Percentiles rank a stretch among this genome's conserved stretches.
These are phyloP conservation scores for Phorcus lineatus DNA, from an alignment of 2,888 invertebrate species.

Conservation along the genomic window DNA sequence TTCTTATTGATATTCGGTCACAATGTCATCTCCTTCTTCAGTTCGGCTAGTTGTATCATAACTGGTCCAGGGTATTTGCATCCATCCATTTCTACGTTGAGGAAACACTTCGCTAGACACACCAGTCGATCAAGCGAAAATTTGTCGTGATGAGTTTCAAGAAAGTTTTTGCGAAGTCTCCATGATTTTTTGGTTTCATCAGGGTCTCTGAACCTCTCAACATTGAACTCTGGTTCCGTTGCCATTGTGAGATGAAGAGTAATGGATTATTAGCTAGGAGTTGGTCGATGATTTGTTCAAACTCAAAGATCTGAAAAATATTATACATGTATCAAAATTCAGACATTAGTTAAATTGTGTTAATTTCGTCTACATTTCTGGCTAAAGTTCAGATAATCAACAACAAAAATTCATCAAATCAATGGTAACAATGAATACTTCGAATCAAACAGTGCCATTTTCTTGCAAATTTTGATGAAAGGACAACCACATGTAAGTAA, in stretches of 20 bases:
- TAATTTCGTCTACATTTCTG: too few species aligned
- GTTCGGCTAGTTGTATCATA: constrained; percentile 23
- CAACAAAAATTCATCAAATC: too few species aligned
- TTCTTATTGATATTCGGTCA: neutral
- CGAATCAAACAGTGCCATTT: too few species aligned
- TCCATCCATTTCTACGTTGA: constrained; percentile 78
- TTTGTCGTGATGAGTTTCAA: constrained; percentile 85
- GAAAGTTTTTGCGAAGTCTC: constrained; percentile 87
- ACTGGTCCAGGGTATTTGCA: constrained; percentile 18
- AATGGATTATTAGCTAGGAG: too few species aligned
- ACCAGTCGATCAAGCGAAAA: constrained; percentile 87
- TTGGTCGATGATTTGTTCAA: too few species aligned
- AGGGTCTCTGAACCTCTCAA: constrained; percentile 20
- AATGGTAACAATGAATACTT: too few species aligned
- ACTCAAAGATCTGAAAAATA: too few species aligned
- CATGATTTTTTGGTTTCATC: constrained; percentile 92
- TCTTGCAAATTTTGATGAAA: too few species aligned
- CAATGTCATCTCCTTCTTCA: neutral
- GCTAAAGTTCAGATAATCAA: too few species aligned
- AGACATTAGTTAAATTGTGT: too few species aligned
- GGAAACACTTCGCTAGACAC: constrained; percentile 90
- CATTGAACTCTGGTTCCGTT: constrained; percentile 8
- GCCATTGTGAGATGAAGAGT: neutral
- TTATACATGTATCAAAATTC: too few species aligned
- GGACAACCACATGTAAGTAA: too few species aligned